Conservation (phyloP, 2,113 vertebrate genomes). For the Cyprinus carpio region DNA sequence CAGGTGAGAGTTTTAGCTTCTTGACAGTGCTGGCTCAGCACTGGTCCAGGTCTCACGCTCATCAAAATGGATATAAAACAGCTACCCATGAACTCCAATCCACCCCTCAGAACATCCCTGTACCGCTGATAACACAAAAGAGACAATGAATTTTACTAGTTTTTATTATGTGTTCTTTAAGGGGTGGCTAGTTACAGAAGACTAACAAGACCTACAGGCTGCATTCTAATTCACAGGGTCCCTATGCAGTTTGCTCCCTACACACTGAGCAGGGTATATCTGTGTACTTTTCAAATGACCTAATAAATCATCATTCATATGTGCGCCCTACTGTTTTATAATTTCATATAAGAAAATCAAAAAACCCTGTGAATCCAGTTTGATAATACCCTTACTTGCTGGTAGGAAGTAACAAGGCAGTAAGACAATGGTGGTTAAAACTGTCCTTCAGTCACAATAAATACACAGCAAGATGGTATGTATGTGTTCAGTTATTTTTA, state of each 20-base stretch:
- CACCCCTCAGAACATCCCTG: constrained; percentile 86
- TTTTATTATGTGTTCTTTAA: not conserved
- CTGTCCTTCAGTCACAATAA: not conserved
- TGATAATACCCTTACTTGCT: too few species aligned
- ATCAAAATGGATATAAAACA: constrained; percentile 89
- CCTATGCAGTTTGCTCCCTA: constrained; percentile 29
- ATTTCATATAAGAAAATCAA: not conserved
- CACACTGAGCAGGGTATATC: not conserved
- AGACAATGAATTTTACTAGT: not conserved
- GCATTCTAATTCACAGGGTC: too few species aligned
- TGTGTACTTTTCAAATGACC: not conserved
- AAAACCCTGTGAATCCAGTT: too few species aligned
- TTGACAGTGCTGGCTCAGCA: constrained; percentile 85
- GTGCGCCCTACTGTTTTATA: not conserved
- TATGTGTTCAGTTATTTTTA: too few species aligned
- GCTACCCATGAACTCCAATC: constrained; percentile 87
- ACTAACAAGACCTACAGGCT: not conserved
- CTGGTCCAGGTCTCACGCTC: constrained; percentile 87
- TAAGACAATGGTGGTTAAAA: not conserved
- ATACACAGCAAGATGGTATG: not conserved
- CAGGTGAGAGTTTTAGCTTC: constrained; percentile 86
- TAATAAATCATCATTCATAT: not conserved
- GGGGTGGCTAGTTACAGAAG: not conserved
- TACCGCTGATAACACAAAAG: constrained; percentile 68
- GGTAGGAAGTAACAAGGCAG: not conserved